Conservation (phyloP, 2,888 invertebrate genomes). For the Anticlea derivata region DNA sequence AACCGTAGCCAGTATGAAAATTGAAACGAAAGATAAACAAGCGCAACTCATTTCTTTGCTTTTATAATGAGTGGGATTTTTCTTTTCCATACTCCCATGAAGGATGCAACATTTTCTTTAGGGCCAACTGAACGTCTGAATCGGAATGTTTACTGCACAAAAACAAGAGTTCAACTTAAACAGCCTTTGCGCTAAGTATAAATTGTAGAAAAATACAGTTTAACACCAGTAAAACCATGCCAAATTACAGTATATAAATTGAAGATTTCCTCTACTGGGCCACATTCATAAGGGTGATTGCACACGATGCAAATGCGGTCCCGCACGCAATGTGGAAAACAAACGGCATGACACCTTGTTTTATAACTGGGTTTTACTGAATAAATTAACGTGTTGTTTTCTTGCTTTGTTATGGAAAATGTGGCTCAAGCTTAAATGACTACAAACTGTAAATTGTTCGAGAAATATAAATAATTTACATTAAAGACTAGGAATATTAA, state of each 20-base stretch:
- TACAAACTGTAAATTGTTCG: neutral
- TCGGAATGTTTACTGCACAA: too few species aligned
- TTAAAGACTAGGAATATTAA: too few species aligned
- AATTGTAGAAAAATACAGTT: slow-evolving; percentile 9
- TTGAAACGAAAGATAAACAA: too few species aligned
- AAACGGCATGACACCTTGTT: slow-evolving; percentile 41
- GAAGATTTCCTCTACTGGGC: slow-evolving; percentile 38
- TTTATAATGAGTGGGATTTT: too few species aligned
- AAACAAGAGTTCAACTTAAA: too few species aligned
- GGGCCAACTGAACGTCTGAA: too few species aligned
- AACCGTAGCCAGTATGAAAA: too few species aligned
- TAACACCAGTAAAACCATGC: slow-evolving; percentile 26
- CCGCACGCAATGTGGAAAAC: slow-evolving; percentile 38
- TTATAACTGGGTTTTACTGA: slow-evolving; percentile 39
- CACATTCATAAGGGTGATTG: slow-evolving; percentile 43
- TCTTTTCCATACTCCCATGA: too few species aligned
- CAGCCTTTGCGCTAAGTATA: neutral
- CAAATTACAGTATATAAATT: slow-evolving; percentile 39
- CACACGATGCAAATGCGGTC: slow-evolving; percentile 44
- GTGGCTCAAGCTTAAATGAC: neutral
- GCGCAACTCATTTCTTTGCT: too few species aligned
- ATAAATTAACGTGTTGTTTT: slow-evolving; percentile 33
- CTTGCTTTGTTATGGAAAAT: slow-evolving; percentile 27
- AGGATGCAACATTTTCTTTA: too few species aligned
- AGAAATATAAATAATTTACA: neutral